Evolutionary conservation across 1,140 invertebrate species (phyloP).

Genomic region (Zaprionus inermis): DNA sequence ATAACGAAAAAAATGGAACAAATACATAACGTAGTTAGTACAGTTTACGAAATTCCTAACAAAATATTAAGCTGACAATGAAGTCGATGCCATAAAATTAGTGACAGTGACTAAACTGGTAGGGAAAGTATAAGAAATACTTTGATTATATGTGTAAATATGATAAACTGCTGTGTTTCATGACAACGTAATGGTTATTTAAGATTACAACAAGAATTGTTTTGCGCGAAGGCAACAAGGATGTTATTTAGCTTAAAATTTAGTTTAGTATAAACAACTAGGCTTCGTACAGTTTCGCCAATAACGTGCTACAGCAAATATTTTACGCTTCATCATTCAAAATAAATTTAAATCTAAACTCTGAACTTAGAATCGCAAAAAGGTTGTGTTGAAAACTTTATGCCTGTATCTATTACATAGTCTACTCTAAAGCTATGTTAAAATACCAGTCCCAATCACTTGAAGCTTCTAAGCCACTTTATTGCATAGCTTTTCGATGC

Average conservation of each 20-base stretch:
- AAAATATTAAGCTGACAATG: conserved; percentile 37
- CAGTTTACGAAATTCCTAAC: conserved; percentile 66
- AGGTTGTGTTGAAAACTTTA: conserved; percentile 74
- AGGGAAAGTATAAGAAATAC: not conserved
- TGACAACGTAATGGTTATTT: conserved; percentile 77
- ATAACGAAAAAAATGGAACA: conserved; percentile 7
- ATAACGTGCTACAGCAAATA: conserved; percentile 20
- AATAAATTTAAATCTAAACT: conserved; percentile 42
- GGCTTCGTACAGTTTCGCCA: conserved; percentile 26
- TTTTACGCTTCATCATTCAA: conserved; percentile 59
- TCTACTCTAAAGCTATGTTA: conserved; percentile 4
- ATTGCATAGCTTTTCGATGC: conserved; percentile 67
- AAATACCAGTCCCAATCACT: conserved; percentile 45
- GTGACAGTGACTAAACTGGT: conserved; percentile 42
- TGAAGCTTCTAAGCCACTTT: conserved; percentile 30
- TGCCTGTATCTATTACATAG: conserved; percentile 54
- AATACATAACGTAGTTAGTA: conserved; percentile 63
- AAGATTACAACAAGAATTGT: conserved; percentile 39
- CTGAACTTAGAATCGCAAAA: conserved; percentile 49
- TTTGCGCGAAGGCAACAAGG: conserved; percentile 39
- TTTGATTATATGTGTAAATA: conserved; percentile 34
- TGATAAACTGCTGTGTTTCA: conserved; percentile 81
- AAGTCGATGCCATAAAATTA: conserved; percentile 34
- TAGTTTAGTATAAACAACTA: conserved; percentile 56
- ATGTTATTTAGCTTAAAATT: conserved; percentile 32